phyloP scores from a whole-genome alignment of 2,797 vertebrate species.

The Lepidocolaptes lacrymiger region DNA sequence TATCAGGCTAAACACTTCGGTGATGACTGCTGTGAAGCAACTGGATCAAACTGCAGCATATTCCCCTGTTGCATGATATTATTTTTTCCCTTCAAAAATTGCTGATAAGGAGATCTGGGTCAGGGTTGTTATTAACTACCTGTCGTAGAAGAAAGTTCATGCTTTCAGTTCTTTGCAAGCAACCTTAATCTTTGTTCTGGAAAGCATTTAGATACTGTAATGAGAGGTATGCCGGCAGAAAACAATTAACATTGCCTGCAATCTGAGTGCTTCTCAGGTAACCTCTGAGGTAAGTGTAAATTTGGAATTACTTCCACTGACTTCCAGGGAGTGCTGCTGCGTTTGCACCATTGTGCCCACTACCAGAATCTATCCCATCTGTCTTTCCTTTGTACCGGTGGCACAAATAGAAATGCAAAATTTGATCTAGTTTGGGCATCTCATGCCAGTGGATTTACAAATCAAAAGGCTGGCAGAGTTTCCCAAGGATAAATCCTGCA shows the following conservation, averaged over 20 bases:
- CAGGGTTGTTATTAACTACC: conserved; percentile 4
- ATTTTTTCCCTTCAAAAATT: neutral
- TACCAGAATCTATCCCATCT: neutral
- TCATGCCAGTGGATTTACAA: conserved; percentile 33
- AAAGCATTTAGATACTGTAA: neutral
- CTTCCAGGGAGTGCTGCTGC: neutral
- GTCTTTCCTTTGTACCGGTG: neutral
- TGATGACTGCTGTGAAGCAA: neutral
- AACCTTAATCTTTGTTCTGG: conserved; percentile 26
- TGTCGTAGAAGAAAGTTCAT: neutral
- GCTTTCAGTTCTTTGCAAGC: conserved; percentile 8
- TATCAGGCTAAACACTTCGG: neutral
- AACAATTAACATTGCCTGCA: neutral
- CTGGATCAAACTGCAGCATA: neutral
- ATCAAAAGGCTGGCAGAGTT: conserved; percentile 40
- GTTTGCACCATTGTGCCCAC: neutral
- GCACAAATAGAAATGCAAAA: conserved; percentile 45
- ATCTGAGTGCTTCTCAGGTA: neutral
- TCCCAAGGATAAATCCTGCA: conserved; percentile 6
- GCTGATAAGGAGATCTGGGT: conserved; percentile 35
- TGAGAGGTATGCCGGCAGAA: neutral
- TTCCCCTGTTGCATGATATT: neutral
- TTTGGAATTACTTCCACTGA: neutral
- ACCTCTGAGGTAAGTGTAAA: neutral
- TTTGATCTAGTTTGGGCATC: conserved; percentile 1